Percentiles rank a stretch among this genome's conserved stretches.
Conservation (phyloP, 1,140 invertebrate species). For the Polypedilum pembai region DNA sequence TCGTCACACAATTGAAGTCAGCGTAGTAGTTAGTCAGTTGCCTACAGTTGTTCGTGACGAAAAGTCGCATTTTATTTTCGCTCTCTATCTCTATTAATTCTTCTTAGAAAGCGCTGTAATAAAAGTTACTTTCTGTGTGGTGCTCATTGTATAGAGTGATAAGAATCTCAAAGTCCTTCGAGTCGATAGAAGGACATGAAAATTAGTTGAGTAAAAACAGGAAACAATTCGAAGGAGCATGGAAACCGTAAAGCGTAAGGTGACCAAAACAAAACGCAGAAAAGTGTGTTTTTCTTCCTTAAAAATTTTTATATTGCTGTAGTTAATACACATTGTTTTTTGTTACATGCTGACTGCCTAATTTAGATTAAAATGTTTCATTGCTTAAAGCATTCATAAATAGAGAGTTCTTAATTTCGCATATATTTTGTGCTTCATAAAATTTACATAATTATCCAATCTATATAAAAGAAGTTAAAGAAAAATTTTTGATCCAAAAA, state of each 20-base stretch:
- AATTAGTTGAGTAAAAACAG: neutral
- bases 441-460: too few species aligned
- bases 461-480: too few species aligned
- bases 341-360: too few species aligned
- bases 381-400: neutral
- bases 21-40: neutral
- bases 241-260: slow-evolving; percentile 8
- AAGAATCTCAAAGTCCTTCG: slow-evolving; percentile 7
- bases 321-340: too few species aligned
- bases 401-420: too few species aligned
- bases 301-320: neutral
- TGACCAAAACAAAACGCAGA: slow-evolving; percentile 7
- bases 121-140: neutral
- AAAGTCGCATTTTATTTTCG: neutral
- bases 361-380: too few species aligned
- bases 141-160: neutral
- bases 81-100: too few species aligned
- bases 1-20: slow-evolving; percentile 8
- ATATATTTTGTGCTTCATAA: too few species aligned
- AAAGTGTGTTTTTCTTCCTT: neutral
- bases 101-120: too few species aligned
- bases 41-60: neutral
- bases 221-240: neutral
- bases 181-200: neutral
- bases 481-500: too few species aligned